Conservation (phyloP, 2,888 invertebrate species). For the Sminthurides aquaticus region DNA sequence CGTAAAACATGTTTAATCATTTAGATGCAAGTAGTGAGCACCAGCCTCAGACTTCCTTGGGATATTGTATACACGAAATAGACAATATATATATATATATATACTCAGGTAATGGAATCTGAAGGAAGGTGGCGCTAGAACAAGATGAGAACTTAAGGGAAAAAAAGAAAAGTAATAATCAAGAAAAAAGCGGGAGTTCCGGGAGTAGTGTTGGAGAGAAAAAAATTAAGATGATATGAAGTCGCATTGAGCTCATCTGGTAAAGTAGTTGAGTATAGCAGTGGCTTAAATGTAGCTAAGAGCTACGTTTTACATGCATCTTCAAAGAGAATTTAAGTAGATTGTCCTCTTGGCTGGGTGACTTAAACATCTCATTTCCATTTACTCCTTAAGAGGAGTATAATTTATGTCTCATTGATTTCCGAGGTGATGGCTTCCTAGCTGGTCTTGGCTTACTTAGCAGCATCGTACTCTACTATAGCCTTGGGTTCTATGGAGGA, state of each 20-base stretch:
- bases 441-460: no score
- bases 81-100: no score
- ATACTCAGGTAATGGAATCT: no score
- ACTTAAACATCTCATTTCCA: conserved; percentile 31
- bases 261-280: not conserved
- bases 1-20: not conserved
- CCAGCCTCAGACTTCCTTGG: no score
- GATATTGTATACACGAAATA: no score
- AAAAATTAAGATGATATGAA: not conserved
- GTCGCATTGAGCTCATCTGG: not conserved
- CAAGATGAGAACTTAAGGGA: no score
- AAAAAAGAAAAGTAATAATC: no score
- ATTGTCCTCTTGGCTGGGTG: not conserved
- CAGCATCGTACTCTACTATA: no score
- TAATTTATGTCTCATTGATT: conserved; percentile 38
- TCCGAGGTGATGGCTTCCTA: not conserved
- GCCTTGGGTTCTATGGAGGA: no score
- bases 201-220: not conserved
- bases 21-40: no score
- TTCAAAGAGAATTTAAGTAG: not conserved
- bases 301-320: not conserved
- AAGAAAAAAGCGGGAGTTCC: no score
- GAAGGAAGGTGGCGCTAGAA: not conserved
- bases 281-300: not conserved
- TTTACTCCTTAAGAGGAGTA: conserved; percentile 28